Base-by-base conservation (phyloP, 2,113 vertebrate genomes). In the Marmota monax region DNA sequence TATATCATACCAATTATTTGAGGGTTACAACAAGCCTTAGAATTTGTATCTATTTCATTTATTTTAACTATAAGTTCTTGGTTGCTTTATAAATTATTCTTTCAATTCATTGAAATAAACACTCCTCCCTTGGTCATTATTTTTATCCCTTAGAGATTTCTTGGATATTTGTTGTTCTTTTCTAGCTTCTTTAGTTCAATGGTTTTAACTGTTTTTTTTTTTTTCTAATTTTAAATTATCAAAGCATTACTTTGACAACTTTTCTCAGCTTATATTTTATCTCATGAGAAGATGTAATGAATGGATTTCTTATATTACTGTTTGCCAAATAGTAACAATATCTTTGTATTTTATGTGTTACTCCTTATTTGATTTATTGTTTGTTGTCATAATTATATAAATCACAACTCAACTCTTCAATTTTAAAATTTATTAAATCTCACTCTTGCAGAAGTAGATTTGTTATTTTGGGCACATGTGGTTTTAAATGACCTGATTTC, bases 401-500 rank as follows among this genome's bases (percentile, higher is more conserved):
- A 39, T 18, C 22, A 37, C n/a, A 22, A 61, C 22, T 86, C 32
- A 86, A 77, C 4, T 63, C 2, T 67, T 77, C 11, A 42, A 11
- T 32, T 90, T 72, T 84, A 39, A 53, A 37, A 25, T 73, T 74
- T 87, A 1, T 70, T 72, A 53, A 12, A 45, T 29, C 1, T 90
- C 18, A 92, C 0, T 67, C 23, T 32, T 87, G 2, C 37, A 79
- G 4, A 76, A 72, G 67, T 85, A 17, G 80, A 90, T 58, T 51
- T 84, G 11, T 29, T 45, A 29, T 78, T 94, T 83, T 53, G 73
- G 13, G 3, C 2, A 85, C 17, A 82, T 48, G 17, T 39, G 1
- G 16, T 61, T 69, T 92, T 88, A 79, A 70, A 39, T 51, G 17
- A 42, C 5, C 17, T 7, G 37, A 45, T 96, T 97, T 94, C 12